phyloP scores from a whole-genome alignment of 2,888 invertebrate species.

The Nycteola revayana region DNA sequence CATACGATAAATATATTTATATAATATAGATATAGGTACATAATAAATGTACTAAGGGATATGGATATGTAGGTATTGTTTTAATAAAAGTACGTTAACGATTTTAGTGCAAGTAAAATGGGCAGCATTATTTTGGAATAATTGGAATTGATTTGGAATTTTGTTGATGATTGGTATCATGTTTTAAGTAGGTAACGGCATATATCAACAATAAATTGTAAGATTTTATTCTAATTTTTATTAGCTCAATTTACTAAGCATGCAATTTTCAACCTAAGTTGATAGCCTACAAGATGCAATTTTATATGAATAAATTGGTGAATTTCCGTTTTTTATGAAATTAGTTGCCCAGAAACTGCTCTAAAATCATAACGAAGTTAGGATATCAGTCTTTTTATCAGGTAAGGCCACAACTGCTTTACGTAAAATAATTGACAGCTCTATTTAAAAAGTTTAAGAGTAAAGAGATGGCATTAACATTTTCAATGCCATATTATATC shows the following conservation, averaged over 20 bases:
- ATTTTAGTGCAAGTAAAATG: no score
- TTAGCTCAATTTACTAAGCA: no score
- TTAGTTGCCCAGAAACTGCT: not conserved
- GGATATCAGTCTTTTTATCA: constrained; percentile 31
- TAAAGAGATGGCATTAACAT: constrained; percentile 10
- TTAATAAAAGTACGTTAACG: constrained; percentile 1
- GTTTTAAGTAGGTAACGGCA: no score
- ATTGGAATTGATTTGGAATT: no score
- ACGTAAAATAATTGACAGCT: constrained; percentile 18
- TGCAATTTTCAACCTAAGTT: no score
- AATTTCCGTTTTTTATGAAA: no score
- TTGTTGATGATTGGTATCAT: no score
- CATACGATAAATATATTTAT: constrained; percentile 7
- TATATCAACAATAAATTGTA: no score
- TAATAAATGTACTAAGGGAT: constrained; percentile 18
- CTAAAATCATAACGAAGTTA: constrained; percentile 19
- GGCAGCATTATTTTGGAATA: no score
- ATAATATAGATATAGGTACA: constrained; percentile 2
- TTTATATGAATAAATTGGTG: no score
- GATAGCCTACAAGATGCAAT: no score
- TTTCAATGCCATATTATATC: constrained; percentile 10
- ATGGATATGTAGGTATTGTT: constrained; percentile 23
- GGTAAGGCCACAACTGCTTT: constrained; percentile 27
- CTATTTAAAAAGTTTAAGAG: constrained; percentile 9
- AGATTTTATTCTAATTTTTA: no score